Conservation (phyloP, 2,888 invertebrate genomes). For the Cheilosia scutellata region DNA sequence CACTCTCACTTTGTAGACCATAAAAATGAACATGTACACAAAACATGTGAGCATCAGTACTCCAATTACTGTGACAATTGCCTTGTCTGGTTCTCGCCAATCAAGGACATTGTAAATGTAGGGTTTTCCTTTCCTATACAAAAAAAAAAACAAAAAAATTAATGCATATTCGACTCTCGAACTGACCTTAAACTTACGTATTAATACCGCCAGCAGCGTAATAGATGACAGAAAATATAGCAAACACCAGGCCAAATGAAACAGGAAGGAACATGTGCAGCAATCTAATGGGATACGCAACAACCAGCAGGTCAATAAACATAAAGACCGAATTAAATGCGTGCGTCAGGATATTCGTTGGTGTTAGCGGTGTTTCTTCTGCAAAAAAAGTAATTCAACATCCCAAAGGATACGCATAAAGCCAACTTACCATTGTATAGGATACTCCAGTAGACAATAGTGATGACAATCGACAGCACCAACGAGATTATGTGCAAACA, state of each 20-base stretch:
- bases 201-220: slow-evolving; percentile 87
- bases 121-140: slow-evolving; percentile 85
- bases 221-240: slow-evolving; percentile 87
- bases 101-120: slow-evolving; percentile 91
- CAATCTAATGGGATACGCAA: slow-evolving; percentile 89
- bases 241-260: slow-evolving; percentile 86
- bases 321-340: slow-evolving; percentile 90
- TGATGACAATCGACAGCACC: slow-evolving; percentile 88
- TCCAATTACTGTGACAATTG: slow-evolving; percentile 80
- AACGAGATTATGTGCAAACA: slow-evolving; percentile 88
- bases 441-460: slow-evolving; percentile 89
- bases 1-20: slow-evolving; percentile 81
- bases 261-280: slow-evolving; percentile 88
- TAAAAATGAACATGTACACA: slow-evolving; percentile 81
- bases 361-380: slow-evolving; percentile 87
- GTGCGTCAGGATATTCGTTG: slow-evolving; percentile 90
- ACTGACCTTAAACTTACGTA: slow-evolving; percentile 81
- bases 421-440: slow-evolving; percentile 80
- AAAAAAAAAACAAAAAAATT: not conserved
- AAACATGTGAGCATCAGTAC: slow-evolving; percentile 80
- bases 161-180: not conserved
- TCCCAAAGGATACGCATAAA: not conserved
- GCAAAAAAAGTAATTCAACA: slow-evolving; percentile 72
- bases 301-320: slow-evolving; percentile 89
- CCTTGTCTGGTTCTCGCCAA: slow-evolving; percentile 88